These are phyloP conservation scores for Porites australiensis DNA, from an alignment of 64 coral and sea anemone genomes.

Conservation along the genomic window DNA sequence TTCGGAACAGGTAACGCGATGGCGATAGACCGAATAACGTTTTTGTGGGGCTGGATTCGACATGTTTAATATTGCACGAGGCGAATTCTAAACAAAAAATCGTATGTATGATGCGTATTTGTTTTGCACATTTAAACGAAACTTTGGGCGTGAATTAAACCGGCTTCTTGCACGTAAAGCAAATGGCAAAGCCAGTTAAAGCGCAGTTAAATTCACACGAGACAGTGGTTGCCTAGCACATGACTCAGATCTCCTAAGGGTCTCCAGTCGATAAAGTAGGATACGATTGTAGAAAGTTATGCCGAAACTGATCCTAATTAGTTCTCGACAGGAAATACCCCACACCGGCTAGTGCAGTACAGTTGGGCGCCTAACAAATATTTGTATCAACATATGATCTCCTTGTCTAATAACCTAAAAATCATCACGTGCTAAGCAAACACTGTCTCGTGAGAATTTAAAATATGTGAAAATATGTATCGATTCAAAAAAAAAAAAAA, in stretches of 20 bases:
- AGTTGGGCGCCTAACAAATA: neutral
- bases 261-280: neutral
- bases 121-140: neutral
- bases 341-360: neutral
- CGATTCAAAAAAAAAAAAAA: no score
- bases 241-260: conserved; percentile 26
- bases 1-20: no score
- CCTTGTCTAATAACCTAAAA: neutral
- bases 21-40: no score
- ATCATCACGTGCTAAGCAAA: neutral
- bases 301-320: neutral
- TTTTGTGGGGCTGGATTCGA: no score
- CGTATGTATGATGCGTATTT: neutral
- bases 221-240: neutral
- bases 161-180: neutral
- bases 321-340: neutral
- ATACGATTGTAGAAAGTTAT: conserved; percentile 11
- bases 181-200: neutral
- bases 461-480: neutral
- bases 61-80: no score
- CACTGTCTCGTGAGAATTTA: neutral
- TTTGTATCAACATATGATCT: neutral
- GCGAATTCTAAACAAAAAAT: no score
- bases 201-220: neutral
- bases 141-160: neutral